These are phyloP conservation scores for Amblyopsis hoosieri DNA, from an alignment of 2,797 vertebrate species.

Conservation along the genomic window DNA sequence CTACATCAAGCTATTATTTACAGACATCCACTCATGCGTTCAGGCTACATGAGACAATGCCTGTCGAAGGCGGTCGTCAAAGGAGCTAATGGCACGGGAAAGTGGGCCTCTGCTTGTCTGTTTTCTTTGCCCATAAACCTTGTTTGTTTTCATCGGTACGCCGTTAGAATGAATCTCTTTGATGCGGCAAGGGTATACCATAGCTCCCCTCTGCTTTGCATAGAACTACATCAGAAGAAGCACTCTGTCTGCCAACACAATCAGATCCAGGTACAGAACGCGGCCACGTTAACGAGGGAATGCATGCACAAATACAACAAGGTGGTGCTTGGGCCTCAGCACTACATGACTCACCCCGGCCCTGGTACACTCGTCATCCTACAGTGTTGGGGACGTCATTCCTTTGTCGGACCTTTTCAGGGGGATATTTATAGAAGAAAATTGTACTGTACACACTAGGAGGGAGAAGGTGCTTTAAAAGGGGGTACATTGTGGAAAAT, in stretches of 20 bases:
- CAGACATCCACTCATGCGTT: conserved; percentile 11
- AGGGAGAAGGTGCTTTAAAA: too few relatives aligned
- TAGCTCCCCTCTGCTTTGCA: neutral
- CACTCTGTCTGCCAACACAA: conserved; percentile 5
- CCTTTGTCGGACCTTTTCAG: conserved; percentile 23
- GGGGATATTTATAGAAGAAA: neutral
- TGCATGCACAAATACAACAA: neutral
- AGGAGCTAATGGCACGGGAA: conserved; percentile 34
- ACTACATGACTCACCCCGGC: conserved; percentile 47
- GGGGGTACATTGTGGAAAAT: too few relatives aligned
- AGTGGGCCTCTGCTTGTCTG: conserved; percentile 32
- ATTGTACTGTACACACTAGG: neutral
- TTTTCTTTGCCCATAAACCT: conserved; percentile 17
- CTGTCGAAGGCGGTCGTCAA: conserved; percentile 43
- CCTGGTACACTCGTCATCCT: conserved; percentile 38
- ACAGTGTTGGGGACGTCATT: conserved; percentile 41
- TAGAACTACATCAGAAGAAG: conserved; percentile 8
- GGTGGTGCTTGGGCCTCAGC: conserved; percentile 32
- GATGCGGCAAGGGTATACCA: conserved; percentile 8
- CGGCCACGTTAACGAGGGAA: neutral
- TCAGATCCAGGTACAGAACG: neutral
- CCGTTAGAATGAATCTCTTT: conserved; percentile 25
- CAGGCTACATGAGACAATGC: neutral
- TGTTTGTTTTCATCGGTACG: conserved; percentile 16
- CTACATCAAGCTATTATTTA: conserved; percentile 14